Conservation (phyloP, 2,797 vertebrate species). For the Neosalanx taihuensis region DNA sequence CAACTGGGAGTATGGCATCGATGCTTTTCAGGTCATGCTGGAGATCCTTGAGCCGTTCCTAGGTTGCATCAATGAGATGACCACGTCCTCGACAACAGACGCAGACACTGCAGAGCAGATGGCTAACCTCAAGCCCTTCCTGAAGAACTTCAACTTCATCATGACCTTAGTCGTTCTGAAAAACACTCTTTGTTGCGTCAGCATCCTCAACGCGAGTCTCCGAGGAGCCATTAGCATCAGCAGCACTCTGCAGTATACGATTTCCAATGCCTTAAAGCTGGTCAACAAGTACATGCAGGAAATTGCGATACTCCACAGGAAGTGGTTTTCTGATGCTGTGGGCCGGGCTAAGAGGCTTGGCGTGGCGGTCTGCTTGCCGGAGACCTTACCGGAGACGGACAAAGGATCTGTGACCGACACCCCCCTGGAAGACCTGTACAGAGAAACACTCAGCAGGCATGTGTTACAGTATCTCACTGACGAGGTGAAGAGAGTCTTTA, state of each 20-base stretch:
- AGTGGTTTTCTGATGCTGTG: slow-evolving; percentile 95
- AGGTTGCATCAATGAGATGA: slow-evolving; percentile 85
- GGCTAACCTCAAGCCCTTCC: slow-evolving; percentile 82
- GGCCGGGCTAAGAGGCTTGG: slow-evolving; percentile 86
- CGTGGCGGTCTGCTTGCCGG: slow-evolving; percentile 81
- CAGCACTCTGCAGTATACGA: slow-evolving; percentile 90
- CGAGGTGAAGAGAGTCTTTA: slow-evolving; percentile 91
- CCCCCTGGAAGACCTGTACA: slow-evolving; percentile 88
- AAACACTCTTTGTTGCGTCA: slow-evolving; percentile 93
- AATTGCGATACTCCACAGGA: slow-evolving; percentile 92
- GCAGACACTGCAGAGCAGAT: slow-evolving; percentile 75
- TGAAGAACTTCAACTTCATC: slow-evolving; percentile 94
- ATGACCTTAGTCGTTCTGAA: slow-evolving; percentile 91
- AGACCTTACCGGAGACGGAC: slow-evolving; percentile 66
- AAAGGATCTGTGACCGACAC: slow-evolving; percentile 69
- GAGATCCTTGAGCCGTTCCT: slow-evolving; percentile 90
- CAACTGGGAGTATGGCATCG: slow-evolving; percentile 87
- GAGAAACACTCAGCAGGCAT: slow-evolving; percentile 85
- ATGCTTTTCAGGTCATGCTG: slow-evolving; percentile 89
- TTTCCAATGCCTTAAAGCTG: slow-evolving; percentile 92
- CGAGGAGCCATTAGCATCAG: slow-evolving; percentile 91
- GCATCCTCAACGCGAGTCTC: slow-evolving; percentile 96
- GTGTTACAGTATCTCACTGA: slow-evolving; percentile 88
- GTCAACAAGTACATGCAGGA: slow-evolving; percentile 96
- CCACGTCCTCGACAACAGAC: slow-evolving; percentile 77